Percentiles rank a stretch among this genome's conserved stretches.
phyloP scores from a whole-genome alignment of 2,113 vertebrate species.

The Cathartes aura region DNA sequence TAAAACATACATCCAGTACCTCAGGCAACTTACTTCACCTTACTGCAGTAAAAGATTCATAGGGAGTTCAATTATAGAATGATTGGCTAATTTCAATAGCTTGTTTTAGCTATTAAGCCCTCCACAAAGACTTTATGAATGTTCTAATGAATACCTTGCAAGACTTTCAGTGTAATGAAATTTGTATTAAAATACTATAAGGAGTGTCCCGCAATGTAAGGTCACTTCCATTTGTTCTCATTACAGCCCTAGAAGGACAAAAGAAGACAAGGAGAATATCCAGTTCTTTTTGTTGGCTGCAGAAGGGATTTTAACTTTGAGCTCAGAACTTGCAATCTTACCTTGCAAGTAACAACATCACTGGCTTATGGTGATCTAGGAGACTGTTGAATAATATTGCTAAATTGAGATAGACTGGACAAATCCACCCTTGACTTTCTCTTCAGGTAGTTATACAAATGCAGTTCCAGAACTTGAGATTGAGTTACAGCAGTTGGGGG shows the following conservation, averaged over 20 bases:
- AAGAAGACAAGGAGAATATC: background rate
- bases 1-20: slow-evolving; percentile 4
- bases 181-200: slow-evolving; percentile 73
- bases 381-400: background rate
- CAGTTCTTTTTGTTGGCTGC: background rate
- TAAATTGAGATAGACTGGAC: background rate
- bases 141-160: slow-evolving; percentile 65
- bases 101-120: slow-evolving; percentile 72
- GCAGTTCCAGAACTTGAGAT: background rate
- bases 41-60: slow-evolving; percentile 55
- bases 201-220: slow-evolving; percentile 49
- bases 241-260: slow-evolving; percentile 53
- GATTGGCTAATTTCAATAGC: slow-evolving; percentile 67
- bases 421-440: background rate
- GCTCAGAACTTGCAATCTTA: background rate
- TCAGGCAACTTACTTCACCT: slow-evolving; percentile 48
- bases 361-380: background rate
- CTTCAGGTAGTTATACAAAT: background rate
- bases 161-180: slow-evolving; percentile 71
- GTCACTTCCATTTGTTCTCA: slow-evolving; percentile 72
- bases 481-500: background rate
- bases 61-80: slow-evolving; percentile 64
- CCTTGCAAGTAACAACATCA: background rate
- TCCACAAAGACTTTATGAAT: slow-evolving; percentile 62
- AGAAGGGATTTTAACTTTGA: background rate